Conservation (phyloP, 2,113 vertebrate species). For the Alethe castanea region DNA sequence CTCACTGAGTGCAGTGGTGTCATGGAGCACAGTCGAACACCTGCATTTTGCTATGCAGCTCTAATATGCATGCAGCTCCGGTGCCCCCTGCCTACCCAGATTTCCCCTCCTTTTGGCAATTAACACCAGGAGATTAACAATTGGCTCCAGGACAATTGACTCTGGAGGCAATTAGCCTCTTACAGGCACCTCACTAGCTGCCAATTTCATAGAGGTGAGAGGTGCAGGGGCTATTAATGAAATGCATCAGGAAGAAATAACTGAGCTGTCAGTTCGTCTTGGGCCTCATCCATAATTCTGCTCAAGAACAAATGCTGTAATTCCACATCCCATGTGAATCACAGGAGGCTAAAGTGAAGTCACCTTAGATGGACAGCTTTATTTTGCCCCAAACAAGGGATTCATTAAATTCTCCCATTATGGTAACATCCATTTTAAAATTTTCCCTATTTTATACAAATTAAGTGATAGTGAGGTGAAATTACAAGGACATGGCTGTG, state of each 20-base stretch:
- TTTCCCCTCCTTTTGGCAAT: slow-evolving; percentile 44
- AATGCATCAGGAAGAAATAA: slow-evolving; percentile 51
- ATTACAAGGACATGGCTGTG: neutral
- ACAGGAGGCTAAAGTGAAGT: neutral
- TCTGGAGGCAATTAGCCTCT: slow-evolving; percentile 53
- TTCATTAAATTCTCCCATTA: neutral
- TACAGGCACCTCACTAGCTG: slow-evolving; percentile 24
- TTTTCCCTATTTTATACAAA: neutral
- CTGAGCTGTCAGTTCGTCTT: slow-evolving; percentile 28
- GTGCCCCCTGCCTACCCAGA: neutral
- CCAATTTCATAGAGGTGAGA: slow-evolving; percentile 50
- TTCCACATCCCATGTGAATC: slow-evolving; percentile 1
- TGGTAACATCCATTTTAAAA: neutral
- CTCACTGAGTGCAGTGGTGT: neutral
- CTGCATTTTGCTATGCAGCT: neutral
- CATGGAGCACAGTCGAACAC: neutral
- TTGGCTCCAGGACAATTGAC: slow-evolving; percentile 40
- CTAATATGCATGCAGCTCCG: neutral
- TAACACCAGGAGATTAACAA: slow-evolving; percentile 61
- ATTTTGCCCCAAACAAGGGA: neutral
- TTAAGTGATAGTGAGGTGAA: neutral
- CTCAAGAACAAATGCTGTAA: slow-evolving; percentile 6
- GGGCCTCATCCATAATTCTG: slow-evolving; percentile 33
- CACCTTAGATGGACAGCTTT: neutral
- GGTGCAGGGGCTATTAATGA: slow-evolving; percentile 44